Evolutionary conservation across 2,888 invertebrate species (phyloP).

Genomic region (Chymomyza procnemis): DNA sequence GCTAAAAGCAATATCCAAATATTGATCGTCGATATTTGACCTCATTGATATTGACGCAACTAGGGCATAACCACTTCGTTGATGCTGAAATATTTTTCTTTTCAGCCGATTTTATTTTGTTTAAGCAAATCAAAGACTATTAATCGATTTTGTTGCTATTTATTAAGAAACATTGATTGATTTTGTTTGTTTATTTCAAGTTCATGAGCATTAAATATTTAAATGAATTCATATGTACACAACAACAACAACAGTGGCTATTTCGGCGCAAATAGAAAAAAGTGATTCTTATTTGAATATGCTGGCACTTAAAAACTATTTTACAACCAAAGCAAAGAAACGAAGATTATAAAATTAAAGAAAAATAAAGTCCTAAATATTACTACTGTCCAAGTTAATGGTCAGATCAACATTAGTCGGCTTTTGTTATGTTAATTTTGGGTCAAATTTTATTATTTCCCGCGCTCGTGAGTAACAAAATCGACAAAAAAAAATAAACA

Average conservation of each 20-base stretch:
- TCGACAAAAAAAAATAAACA: not conserved
- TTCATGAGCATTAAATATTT: not conserved
- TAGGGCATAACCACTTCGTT: slow-evolving; percentile 38
- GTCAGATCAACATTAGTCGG: slow-evolving; percentile 38
- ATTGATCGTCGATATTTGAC: not conserved
- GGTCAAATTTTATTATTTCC: slow-evolving; percentile 23
- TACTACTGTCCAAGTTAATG: slow-evolving; percentile 29
- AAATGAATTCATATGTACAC: not conserved
- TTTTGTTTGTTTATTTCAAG: slow-evolving; percentile 24
- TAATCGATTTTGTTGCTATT: slow-evolving; percentile 35
- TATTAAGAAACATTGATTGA: slow-evolving; percentile 41
- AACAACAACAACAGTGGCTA: not conserved
- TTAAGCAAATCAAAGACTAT: slow-evolving; percentile 27
- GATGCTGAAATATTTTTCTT: slow-evolving; percentile 44
- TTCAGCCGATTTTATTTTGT: slow-evolving; percentile 2
- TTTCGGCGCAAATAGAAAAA: not conserved
- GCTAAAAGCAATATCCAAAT: too few relatives aligned
- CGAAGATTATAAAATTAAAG: not conserved
- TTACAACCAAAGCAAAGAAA: not conserved
- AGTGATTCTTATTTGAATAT: not conserved
- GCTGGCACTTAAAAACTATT: not conserved
- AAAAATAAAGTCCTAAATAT: not conserved
- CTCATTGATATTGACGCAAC: not conserved
- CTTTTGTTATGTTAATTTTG: slow-evolving; percentile 57
- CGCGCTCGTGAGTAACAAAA: not conserved